Evolutionary conservation across 2,113 vertebrate species (phyloP).

Genomic region (Mixornis gularis): DNA sequence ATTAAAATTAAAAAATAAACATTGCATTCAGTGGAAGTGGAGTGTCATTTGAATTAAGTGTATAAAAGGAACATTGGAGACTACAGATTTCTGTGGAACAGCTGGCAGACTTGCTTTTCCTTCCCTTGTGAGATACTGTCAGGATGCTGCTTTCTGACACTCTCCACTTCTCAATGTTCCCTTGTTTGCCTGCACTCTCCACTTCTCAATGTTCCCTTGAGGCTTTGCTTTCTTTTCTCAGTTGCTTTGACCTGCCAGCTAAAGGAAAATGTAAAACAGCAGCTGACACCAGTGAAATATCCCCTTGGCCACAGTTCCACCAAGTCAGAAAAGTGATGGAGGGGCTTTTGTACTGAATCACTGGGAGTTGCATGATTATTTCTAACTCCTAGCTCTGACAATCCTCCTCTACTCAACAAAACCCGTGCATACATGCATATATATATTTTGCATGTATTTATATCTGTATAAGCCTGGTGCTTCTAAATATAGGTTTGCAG

Average conservation of each 20-base stretch:
- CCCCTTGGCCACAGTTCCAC: background rate
- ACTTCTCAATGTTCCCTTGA: background rate
- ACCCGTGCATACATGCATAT: background rate
- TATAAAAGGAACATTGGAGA: background rate
- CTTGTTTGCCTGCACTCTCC: background rate
- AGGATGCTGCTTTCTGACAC: background rate
- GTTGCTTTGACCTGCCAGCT: background rate
- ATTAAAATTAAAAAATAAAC: background rate
- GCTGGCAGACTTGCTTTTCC: background rate
- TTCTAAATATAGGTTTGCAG: background rate
- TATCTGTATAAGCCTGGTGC: background rate
- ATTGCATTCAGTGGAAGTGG: background rate
- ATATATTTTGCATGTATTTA: background rate
- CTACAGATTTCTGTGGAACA: background rate
- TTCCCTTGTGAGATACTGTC: background rate
- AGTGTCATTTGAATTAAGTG: background rate
- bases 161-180: background rate
- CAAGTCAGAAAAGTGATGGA: background rate
- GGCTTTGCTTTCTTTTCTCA: background rate
- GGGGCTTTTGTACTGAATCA: background rate
- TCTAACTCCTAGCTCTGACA: background rate
- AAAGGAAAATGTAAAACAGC: background rate
- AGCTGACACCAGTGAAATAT: background rate
- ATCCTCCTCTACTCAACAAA: background rate
- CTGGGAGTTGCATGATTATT: background rate